Evolutionary conservation across 2,113 vertebrate genomes (phyloP).

Genomic region (Halcyon senegalensis): DNA sequence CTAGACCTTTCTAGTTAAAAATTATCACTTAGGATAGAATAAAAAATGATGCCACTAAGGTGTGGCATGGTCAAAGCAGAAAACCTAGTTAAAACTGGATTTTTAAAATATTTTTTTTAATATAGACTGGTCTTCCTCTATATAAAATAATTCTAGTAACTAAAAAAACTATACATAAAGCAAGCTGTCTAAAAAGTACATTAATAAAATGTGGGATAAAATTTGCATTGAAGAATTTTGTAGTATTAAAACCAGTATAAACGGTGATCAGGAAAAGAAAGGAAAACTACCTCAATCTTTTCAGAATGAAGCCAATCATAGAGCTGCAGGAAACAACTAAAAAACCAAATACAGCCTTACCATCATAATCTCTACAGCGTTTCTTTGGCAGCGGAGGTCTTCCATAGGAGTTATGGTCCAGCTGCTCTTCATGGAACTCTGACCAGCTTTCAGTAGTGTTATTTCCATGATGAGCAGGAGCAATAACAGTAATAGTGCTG

Average conservation of each 20-base stretch:
- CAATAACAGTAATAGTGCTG: slow-evolving; percentile 96
- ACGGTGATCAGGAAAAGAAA: neutral
- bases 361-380: slow-evolving; percentile 96
- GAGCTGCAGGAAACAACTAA: neutral
- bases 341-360: slow-evolving; percentile 71
- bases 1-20: neutral
- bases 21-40: neutral
- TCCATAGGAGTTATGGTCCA: slow-evolving; percentile 87
- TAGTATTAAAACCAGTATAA: neutral
- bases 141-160: neutral
- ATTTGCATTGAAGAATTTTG: neutral
- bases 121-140: neutral
- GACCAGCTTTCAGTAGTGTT: slow-evolving; percentile 96
- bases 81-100: neutral
- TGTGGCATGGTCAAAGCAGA: neutral
- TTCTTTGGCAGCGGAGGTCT: slow-evolving; percentile 89
- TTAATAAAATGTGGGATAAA: neutral
- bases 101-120: neutral
- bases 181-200: neutral
- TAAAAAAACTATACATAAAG: neutral
- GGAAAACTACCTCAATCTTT: neutral
- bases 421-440: slow-evolving; percentile 88
- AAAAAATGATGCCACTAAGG: neutral
- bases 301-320: neutral
- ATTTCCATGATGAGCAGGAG: slow-evolving; percentile 93